Evolutionary conservation across 92 coral and sea anemone genomes (phyloP).

Genomic region (Micromussa lordhowensis): DNA sequence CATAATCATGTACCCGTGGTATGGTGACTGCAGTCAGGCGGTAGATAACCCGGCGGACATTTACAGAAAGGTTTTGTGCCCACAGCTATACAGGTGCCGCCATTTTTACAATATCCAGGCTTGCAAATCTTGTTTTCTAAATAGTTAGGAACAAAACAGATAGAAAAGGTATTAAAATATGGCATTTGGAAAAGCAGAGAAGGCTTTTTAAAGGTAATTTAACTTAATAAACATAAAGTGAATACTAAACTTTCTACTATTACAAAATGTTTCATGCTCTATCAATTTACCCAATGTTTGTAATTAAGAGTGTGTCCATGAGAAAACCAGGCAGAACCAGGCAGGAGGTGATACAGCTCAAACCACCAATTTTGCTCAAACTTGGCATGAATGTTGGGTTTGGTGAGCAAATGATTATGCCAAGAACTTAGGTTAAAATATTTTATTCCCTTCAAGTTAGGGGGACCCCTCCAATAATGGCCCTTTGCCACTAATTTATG

Average conservation of each 20-base stretch:
- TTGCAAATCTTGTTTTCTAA: slow-evolving; percentile 65
- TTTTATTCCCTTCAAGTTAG: too few relatives aligned
- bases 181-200: not conserved
- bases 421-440: too few relatives aligned
- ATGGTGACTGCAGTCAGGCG: slow-evolving; percentile 33
- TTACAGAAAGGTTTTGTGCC: slow-evolving; percentile 69
- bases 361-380: too few relatives aligned
- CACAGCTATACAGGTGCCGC: slow-evolving; percentile 80
- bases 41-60: slow-evolving; percentile 66
- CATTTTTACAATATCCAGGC: slow-evolving; percentile 77
- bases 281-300: not conserved
- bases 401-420: too few relatives aligned
- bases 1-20: not conserved
- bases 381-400: too few relatives aligned
- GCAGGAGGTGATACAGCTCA: too few relatives aligned
- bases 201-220: not conserved
- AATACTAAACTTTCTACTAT: not conserved
- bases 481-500: too few relatives aligned
- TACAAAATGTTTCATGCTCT: not conserved
- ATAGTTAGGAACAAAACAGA: not conserved
- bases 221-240: not conserved
- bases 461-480: too few relatives aligned
- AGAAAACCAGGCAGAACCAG: too few relatives aligned
- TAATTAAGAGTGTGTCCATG: not conserved
- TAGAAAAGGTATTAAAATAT: not conserved